Evolutionary conservation across 2,888 invertebrate genomes (phyloP).

Genomic region (Eutolmus rufibarbis): DNA sequence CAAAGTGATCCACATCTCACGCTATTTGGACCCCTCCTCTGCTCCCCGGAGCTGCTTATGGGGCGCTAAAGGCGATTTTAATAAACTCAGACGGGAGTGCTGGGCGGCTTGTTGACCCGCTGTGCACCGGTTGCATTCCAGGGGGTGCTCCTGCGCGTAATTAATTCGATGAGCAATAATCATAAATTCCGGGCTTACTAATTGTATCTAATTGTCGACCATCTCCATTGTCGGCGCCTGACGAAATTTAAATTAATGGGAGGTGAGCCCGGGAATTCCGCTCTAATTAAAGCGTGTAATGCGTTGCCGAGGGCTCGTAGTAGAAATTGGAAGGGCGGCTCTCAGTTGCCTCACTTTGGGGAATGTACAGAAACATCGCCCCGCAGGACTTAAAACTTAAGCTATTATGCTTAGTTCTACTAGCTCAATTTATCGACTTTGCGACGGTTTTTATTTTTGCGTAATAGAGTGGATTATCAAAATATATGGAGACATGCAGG

Average conservation of each 20-base stretch:
- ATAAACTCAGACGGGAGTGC: not conserved
- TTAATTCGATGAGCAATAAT: slow-evolving; percentile 17
- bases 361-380: too few relatives aligned
- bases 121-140: not conserved
- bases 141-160: not conserved
- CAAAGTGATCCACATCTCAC: not conserved
- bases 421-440: too few relatives aligned
- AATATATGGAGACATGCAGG: too few relatives aligned
- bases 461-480: too few relatives aligned
- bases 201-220: slow-evolving; percentile 8
- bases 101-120: not conserved
- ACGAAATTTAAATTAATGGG: not conserved
- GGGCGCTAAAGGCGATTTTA: not conserved
- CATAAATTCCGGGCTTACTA: not conserved
- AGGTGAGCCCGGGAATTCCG: not conserved
- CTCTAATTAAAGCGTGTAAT: not conserved
- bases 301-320: not conserved
- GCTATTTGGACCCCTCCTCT: too few relatives aligned
- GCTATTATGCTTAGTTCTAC: too few relatives aligned
- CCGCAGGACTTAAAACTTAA: not conserved
- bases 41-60: not conserved
- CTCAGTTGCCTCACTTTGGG: too few relatives aligned
- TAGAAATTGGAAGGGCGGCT: not conserved
- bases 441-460: too few relatives aligned
- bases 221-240: not conserved